Evolutionary conservation across 2,888 invertebrate species (phyloP), one percentile per base, ranked within the genome.

Genomic region (Limnephilus rhombicus): DNA sequence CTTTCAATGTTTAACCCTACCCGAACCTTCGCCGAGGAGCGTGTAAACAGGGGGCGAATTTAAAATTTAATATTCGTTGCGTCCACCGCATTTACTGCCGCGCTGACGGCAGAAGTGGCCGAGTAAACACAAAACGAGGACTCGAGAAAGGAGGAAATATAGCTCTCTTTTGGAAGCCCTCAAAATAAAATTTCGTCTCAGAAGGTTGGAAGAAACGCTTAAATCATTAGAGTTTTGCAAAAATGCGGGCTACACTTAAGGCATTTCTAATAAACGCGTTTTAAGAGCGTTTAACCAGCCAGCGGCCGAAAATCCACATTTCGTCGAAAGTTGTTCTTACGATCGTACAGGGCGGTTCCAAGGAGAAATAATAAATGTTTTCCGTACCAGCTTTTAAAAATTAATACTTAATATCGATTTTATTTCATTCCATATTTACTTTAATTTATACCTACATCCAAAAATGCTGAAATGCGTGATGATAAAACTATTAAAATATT

Each of bases 61-160:
- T 91, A 87, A 91, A 91, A 87, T 86, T 91, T 91, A 91, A 91
- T 91, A 91, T 91, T 91, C 91, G 41, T 41, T 45, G 37, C 86
- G 86, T 80, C 80, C 91, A 41, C 86, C 86, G 91, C 85, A 41
- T 86, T 80, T 91, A 86, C 85, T 90, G 83, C 86, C 24, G 90
- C 90, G 91, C 91, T 80, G 91, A 86, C 85, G 91, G 80, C 87
- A 68, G 85, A 91, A 91, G 85, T 91, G 91, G 29, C 31, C 24
- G 80, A 41, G 91, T 91, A 91, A 91, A 91, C 91, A 91, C 85
- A 80, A 91, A 87, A 87, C 68, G 68, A 68, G 68, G 24, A 68
- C 68, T 68, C 24, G 68, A 18, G 24, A n/a, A 68, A 68, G 68
- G 68, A 68, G 68, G 68, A 68, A 68, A n/a, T 24, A 68, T 24